These are phyloP conservation scores for Coelinius sp. DNA, from an alignment of 2,888 invertebrate genomes.

Conservation along the genomic window DNA sequence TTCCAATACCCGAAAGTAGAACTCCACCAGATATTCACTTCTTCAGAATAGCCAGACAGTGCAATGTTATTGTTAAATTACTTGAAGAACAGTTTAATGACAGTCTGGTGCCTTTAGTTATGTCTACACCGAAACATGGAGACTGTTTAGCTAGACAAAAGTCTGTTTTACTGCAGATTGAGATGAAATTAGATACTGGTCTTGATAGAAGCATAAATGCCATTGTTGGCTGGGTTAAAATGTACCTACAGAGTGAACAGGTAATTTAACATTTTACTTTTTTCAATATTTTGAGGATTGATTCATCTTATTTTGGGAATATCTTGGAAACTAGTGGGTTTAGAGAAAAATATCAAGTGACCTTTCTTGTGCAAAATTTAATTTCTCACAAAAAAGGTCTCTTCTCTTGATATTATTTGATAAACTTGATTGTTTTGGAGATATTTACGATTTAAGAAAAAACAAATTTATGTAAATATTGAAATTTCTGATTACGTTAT, in stretches of 20 bases:
- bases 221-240: constrained; percentile 91
- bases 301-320: too few relatives aligned
- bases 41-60: constrained; percentile 93
- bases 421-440: too few relatives aligned
- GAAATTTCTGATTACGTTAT: too few relatives aligned
- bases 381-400: too few relatives aligned
- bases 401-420: too few relatives aligned
- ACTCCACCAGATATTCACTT: constrained; percentile 89
- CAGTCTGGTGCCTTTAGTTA: constrained; percentile 87
- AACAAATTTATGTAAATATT: too few relatives aligned
- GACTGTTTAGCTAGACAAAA: constrained; percentile 91
- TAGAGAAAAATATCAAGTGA: too few relatives aligned
- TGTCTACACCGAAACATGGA: constrained; percentile 88
- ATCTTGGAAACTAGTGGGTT: too few relatives aligned
- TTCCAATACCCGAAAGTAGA: constrained; percentile 92
- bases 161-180: constrained; percentile 87
- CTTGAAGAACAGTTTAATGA: constrained; percentile 95
- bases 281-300: too few relatives aligned
- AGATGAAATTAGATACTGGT: constrained; percentile 91
- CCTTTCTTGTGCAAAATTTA: too few relatives aligned
- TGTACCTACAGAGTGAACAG: constrained; percentile 91
- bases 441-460: too few relatives aligned
- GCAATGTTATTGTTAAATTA: constrained; percentile 93
- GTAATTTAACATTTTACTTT: too few relatives aligned
- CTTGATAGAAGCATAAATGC: constrained; percentile 89